Evolutionary conservation across 2,888 invertebrate genomes (phyloP).

Genomic region (Crossocerus cetratus): DNA sequence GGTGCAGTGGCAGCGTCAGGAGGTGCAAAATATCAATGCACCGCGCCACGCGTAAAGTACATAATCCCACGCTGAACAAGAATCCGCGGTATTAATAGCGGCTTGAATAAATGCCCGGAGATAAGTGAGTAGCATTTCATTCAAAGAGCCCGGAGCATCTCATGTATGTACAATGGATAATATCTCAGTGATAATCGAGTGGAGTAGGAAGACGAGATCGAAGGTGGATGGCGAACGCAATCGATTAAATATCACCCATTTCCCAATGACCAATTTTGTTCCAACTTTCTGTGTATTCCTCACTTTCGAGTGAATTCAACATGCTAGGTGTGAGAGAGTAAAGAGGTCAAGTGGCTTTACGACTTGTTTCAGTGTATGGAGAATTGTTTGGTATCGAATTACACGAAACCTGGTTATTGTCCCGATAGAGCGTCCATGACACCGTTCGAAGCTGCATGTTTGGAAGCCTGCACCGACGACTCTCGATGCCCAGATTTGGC

Average conservation of each 20-base stretch:
- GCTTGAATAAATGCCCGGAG: not conserved
- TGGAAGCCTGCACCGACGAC: conserved; percentile 82
- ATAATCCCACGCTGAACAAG: conserved; percentile 2
- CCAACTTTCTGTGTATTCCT: too few relatives aligned
- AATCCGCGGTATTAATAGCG: conserved; percentile 2
- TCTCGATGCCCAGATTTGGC: conserved; percentile 84
- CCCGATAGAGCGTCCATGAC: conserved; percentile 73
- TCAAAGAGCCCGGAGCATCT: not conserved
- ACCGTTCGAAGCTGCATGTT: conserved; percentile 81
- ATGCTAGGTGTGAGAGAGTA: too few relatives aligned
- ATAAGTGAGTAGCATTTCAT: not conserved
- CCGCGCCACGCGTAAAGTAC: not conserved
- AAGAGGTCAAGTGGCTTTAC: too few relatives aligned
- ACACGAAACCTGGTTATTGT: conserved; percentile 78
- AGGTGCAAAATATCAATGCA: conserved; percentile 2
- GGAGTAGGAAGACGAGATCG: too few relatives aligned
- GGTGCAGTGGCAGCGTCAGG: not conserved
- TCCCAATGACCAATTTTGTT: too few relatives aligned
- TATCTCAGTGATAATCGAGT: too few relatives aligned
- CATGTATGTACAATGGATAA: too few relatives aligned
- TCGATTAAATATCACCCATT: too few relatives aligned
- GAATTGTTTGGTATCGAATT: conserved; percentile 79
- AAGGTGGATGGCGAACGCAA: too few relatives aligned
- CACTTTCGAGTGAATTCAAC: too few relatives aligned
- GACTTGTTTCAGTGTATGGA: conserved; percentile 79